Conservation (phyloP, 23 tunicate species). For the Oikopleura vanhoeffeni region DNA sequence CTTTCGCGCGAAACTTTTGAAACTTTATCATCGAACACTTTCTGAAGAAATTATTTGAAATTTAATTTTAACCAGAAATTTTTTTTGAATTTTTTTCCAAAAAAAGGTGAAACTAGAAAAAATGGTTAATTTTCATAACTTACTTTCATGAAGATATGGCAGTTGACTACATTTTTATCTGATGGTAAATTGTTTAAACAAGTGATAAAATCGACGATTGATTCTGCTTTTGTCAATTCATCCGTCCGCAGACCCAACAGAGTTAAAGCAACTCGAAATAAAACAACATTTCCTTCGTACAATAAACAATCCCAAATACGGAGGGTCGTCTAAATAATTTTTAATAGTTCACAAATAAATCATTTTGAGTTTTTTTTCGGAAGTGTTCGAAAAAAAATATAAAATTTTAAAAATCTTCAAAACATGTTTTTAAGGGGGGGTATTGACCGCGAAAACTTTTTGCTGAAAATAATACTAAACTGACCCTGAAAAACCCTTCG, state of each 20-base stretch:
- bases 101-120: not conserved
- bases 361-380: not conserved
- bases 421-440: no score
- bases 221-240: conserved; percentile 15
- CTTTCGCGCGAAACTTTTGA: not conserved
- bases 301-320: conserved; percentile 78
- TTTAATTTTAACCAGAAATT: no score
- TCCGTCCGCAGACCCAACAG: conserved; percentile 18
- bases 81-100: no score
- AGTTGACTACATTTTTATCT: conserved; percentile 25
- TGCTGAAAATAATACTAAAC: no score
- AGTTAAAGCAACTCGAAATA: conserved; percentile 39
- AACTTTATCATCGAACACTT: not conserved
- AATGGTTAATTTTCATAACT: not conserved
- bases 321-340: conserved; percentile 40
- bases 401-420: not conserved
- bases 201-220: conserved; percentile 27
- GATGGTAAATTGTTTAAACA: conserved; percentile 15
- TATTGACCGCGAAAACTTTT: no score
- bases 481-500: no score
- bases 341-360: no score
- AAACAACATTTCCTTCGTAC: conserved; percentile 49
- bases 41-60: no score
- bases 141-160: conserved; percentile 61
- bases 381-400: not conserved